Conservation (phyloP, 2,797 vertebrate genomes). For the Tragelaphus oryx region DNA sequence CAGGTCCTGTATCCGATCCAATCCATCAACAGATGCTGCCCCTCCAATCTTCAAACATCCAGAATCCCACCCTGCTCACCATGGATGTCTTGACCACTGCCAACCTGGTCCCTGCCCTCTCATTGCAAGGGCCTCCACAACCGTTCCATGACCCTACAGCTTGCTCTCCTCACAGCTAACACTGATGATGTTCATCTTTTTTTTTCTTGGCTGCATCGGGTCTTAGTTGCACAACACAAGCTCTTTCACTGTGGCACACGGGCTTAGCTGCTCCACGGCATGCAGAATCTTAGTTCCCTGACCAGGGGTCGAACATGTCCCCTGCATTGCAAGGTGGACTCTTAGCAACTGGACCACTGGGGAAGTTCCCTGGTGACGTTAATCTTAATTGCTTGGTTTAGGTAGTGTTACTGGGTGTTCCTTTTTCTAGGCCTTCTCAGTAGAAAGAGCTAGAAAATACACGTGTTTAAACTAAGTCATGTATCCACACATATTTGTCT, state of each 20-base stretch:
- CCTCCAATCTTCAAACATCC: not conserved
- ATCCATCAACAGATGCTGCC: not conserved
- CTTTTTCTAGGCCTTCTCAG: not conserved
- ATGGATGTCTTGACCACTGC: not conserved
- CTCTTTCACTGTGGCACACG: not conserved
- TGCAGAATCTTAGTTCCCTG: not conserved
- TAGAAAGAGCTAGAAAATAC: not conserved
- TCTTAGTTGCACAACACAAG: not conserved
- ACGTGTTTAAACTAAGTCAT: not conserved
- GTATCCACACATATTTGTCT: not conserved
- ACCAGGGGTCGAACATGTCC: not conserved
- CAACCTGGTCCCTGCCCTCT: not conserved
- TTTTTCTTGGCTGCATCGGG: not conserved
- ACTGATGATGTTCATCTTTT: not conserved
- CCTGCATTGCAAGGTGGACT: not conserved
- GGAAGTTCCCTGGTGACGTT: not conserved
- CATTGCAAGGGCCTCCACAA: not conserved
- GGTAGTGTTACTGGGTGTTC: not conserved
- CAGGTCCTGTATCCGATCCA: not conserved
- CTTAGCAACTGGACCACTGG: not conserved
- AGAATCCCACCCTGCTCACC: not conserved
- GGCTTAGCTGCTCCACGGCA: not conserved
- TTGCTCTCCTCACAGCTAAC: not conserved
- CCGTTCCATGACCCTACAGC: not conserved
- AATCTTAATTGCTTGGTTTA: not conserved